These are phyloP conservation scores for Rotaria macrura DNA, from an alignment of 2,888 invertebrate genomes.

Conservation along the genomic window DNA sequence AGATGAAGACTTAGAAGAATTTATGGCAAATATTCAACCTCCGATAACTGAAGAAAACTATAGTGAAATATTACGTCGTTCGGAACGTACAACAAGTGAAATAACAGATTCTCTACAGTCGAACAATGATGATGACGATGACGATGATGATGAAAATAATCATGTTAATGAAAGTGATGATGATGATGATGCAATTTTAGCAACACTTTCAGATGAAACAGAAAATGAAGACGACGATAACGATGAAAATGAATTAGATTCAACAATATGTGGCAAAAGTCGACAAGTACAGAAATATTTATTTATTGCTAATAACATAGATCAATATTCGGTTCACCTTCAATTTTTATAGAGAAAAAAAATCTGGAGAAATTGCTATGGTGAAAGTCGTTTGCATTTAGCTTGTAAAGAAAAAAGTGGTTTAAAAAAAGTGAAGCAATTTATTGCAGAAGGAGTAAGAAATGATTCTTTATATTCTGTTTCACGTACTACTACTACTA, in stretches of 20 bases:
- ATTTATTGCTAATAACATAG: too few relatives aligned
- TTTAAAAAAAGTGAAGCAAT: neutral
- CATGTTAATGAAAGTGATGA: neutral
- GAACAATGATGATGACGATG: neutral
- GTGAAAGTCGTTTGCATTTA: constrained; percentile 12
- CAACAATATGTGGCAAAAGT: neutral
- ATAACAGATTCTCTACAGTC: neutral
- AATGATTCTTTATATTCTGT: too few relatives aligned
- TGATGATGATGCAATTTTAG: neutral
- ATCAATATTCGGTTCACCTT: too few relatives aligned
- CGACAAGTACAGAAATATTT: neutral
- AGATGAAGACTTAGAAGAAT: neutral
- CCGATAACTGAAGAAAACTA: neutral
- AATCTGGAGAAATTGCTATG: neutral
- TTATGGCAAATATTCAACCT: neutral
- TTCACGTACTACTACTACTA: neutral
- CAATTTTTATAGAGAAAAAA: neutral
- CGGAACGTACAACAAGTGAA: neutral
- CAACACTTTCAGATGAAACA: neutral
- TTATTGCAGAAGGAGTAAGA: neutral
- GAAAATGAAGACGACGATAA: neutral
- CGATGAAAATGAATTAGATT: neutral
- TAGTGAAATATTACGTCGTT: neutral
- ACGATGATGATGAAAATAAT: neutral
- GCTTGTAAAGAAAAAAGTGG: neutral